Evolutionary conservation across 2,888 invertebrate genomes (phyloP).

Genomic region (Lasioglossum calceatum): DNA sequence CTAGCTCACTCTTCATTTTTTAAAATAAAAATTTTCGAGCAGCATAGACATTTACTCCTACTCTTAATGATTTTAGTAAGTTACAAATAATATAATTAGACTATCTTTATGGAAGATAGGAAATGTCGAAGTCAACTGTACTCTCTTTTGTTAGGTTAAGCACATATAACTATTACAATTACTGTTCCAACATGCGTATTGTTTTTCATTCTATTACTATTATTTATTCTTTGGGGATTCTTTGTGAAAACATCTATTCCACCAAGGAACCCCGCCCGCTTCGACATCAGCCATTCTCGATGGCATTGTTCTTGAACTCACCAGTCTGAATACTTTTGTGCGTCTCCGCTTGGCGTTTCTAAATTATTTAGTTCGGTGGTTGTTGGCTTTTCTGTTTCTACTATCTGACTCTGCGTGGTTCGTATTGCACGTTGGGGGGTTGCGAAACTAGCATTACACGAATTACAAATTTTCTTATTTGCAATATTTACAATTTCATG

Average conservation of each 20-base stretch:
- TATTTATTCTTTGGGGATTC: neutral
- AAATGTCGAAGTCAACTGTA: too few species aligned
- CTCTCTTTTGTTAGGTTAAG: neutral
- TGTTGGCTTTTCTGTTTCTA: neutral
- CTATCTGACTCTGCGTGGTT: neutral
- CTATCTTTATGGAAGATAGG: too few species aligned
- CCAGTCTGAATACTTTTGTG: neutral
- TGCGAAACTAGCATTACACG: neutral
- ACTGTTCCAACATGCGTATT: neutral
- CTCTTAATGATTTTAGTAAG: neutral
- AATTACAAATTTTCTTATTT: neutral
- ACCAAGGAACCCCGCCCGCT: neutral
- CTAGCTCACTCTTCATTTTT: neutral
- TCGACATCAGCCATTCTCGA: neutral
- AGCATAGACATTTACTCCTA: neutral
- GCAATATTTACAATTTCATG: neutral
- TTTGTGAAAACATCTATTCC: neutral
- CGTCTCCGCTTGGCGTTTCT: neutral
- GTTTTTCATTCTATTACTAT: neutral
- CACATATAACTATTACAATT: neutral
- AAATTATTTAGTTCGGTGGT: neutral
- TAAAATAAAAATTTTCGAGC: neutral
- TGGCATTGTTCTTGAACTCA: neutral
- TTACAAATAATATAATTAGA: too few species aligned
- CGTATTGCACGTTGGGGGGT: too few species aligned